phyloP scores from a whole-genome alignment of 2,113 vertebrate genomes.

The Aviceda subcristata region DNA sequence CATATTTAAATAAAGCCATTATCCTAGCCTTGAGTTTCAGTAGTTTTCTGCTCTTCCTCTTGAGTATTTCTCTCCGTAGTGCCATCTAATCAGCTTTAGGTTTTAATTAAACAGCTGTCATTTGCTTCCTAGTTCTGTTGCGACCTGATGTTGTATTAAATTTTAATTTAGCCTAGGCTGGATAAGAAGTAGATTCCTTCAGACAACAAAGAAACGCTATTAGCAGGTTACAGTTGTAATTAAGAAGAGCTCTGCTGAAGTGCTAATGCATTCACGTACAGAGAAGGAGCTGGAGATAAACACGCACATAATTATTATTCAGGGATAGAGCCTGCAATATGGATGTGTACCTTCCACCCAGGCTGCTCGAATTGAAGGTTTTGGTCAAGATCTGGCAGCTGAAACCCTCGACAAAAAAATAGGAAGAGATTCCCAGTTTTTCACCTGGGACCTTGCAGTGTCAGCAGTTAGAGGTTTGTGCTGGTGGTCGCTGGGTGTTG shows the following conservation, averaged over 20 bases:
- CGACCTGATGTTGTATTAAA: constrained; percentile 72
- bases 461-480: not conserved
- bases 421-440: not conserved
- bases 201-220: constrained; percentile 67
- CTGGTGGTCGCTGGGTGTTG: not conserved
- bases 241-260: constrained; percentile 58
- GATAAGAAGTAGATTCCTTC: constrained; percentile 66
- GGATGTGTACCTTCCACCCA: not conserved
- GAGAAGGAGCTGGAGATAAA: constrained; percentile 16
- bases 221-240: constrained; percentile 70
- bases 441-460: not conserved
- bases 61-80: constrained; percentile 66
- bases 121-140: constrained; percentile 72
- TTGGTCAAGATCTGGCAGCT: not conserved
- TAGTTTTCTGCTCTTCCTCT: constrained; percentile 57
- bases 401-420: not conserved
- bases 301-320: not conserved
- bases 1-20: constrained; percentile 67
- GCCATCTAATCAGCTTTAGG: constrained; percentile 69
- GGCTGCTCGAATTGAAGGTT: not conserved
- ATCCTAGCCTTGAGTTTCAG: constrained; percentile 42
- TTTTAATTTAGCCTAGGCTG: constrained; percentile 72
- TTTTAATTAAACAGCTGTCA: constrained; percentile 75
- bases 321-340: not conserved
- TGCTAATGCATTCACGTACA: constrained; percentile 32